Base-by-base conservation (phyloP, 2,888 invertebrate genomes). In the Archaeoteleia sp. region DNA sequence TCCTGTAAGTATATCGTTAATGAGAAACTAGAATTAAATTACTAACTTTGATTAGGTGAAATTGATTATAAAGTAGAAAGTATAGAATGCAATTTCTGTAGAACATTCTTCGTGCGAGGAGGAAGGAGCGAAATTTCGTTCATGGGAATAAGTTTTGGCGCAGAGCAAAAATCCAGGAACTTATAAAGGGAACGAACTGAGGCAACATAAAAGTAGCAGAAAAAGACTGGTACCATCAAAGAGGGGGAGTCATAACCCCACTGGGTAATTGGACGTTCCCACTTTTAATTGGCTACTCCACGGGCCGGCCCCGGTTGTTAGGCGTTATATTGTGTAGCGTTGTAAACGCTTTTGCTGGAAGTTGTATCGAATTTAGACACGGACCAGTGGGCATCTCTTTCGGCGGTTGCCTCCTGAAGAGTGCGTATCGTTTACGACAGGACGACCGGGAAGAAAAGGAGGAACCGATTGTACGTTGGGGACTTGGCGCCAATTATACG, bases 211-310 rank as follows among this genome's bases (percentile, higher is more conserved):
- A 68, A 68, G 68, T 63, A 55, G 63, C 62, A 54, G 68, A 62
- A 68, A 68, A 67, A 53, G 68, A 48, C 68, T 35, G 68, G 62
- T 57, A 63, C 62, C 60, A 45, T 46, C 40, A 7, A 55, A 35
- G 66, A 66, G 55, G 70, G 70, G 58, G 69, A 74, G 78, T 78
- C 77, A 74, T 78, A 78, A 76, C 71, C 76, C 68, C 75, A 70
- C 70, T 51, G 74, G 74, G 78, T 80, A 82, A 83, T 83, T 82
- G 81, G 82, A 76, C 80, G 79, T 78, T 82, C 76, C 80, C 70
- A 78, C 73, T 79, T 81, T 83, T 83, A 83, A 83, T 83, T 83
- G 82, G 81, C 75, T 67, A 73, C 69, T 74, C 76, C 77, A 74
- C 74, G 76, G 70, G 69, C 71, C 60, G 71, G 73, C 70, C 74